phyloP scores from a whole-genome alignment of 2,797 vertebrate species.

The Sebastolobus alascanus region DNA sequence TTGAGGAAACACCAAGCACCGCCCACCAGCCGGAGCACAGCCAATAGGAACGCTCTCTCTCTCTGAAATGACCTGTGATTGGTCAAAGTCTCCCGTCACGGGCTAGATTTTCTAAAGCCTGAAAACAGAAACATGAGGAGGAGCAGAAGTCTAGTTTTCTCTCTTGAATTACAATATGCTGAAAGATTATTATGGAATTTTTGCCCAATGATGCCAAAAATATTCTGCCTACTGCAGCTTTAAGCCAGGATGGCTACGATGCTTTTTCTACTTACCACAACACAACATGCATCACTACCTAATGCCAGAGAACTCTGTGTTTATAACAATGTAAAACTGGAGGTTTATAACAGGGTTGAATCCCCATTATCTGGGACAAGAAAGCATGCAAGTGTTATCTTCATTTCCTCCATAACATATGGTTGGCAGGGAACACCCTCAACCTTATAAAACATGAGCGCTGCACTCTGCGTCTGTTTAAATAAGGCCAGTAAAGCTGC shows the following conservation, averaged over 20 bases:
- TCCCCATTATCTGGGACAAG: not conserved
- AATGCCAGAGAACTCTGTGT: not conserved
- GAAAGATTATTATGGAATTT: too few species aligned
- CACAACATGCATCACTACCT: not conserved
- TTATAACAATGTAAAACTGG: not conserved
- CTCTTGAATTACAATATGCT: too few species aligned
- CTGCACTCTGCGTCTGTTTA: constrained; percentile 33
- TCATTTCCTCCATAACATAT: constrained; percentile 14
- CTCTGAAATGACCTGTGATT: too few species aligned
- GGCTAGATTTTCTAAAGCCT: too few species aligned
- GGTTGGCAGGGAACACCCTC: not conserved
- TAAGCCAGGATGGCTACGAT: not conserved
- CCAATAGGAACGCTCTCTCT: too few species aligned
- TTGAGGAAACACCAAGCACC: too few species aligned
- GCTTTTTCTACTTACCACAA: not conserved
- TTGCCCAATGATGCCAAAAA: too few species aligned
- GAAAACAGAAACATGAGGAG: too few species aligned
- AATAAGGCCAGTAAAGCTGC: constrained; percentile 44
- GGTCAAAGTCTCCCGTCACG: too few species aligned
- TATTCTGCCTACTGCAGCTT: too few species aligned
- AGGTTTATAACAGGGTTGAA: not conserved
- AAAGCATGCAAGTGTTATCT: not conserved
- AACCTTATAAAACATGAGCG: constrained; percentile 25
- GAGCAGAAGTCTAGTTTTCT: too few species aligned
- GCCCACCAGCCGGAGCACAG: too few species aligned